Evolutionary conservation across 2,113 vertebrate species (phyloP), one percentile per base, ranked within the genome.

Genomic region (Protomyctophum bolini): DNA sequence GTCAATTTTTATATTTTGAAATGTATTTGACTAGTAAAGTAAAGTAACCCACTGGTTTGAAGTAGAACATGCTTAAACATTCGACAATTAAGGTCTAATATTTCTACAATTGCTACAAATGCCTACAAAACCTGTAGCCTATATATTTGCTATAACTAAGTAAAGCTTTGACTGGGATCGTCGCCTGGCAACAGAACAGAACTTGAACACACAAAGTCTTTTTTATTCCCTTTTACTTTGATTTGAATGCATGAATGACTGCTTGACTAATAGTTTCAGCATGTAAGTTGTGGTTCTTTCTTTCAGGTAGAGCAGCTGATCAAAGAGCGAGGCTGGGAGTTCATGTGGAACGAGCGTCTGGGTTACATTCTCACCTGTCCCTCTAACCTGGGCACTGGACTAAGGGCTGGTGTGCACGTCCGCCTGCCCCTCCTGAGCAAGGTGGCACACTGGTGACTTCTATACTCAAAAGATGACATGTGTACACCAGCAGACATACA

Each of bases 291-390:
- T 41, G 33, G 33, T 41, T 41, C 3, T 41, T 41, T 41, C 54
- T 3, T 72, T 0, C 48, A 98, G 96, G 96, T 98, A 67, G 96
- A 97, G 84, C 93, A 89, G 54, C 82, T 98, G 75, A 97, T 97
- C 86, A 93, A 94, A 78, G 95, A 95, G 73, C 89, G 94, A 70
- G 96, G 96, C 71, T 98, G 96, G 96, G 96, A 97, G 84, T 98
- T 98, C 89, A 98, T 98, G 96, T 97, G 96, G 96, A 97, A 97
- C 0, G 95, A 98, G 56, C 93, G 84, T 1, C 90, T 97, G 0
- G 96, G 96, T 0, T 98, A 97, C 56, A 86, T 97, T 75, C 91
- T 97, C 70, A 97, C 95, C 75, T 97, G 95, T 76, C 96, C 96
- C 65, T 97, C 96, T 10, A 97, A 98, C 83, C 93, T 98, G 2